Base-by-base conservation (phyloP, 1,140 invertebrate genomes). In the Rhyzopertha dominica region DNA sequence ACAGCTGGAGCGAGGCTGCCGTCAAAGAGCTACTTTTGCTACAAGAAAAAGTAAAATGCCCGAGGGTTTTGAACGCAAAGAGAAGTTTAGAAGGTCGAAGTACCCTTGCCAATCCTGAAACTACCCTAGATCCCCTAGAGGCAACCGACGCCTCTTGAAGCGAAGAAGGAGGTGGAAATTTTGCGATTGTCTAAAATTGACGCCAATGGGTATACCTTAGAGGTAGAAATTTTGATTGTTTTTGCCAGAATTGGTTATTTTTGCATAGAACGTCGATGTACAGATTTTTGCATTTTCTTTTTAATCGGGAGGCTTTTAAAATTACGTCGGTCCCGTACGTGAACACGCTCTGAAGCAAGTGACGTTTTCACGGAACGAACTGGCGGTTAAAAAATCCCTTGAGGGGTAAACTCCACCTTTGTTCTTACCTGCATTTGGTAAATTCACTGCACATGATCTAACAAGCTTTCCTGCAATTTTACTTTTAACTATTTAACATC, bases 1-100 rank as follows among this genome's bases (percentile, higher is more conserved):
- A 74, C 39, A 71, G 73, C 2, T 81, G 79, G 79, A 73, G 66
- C 28, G 69, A 69, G 10, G 58, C 68, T 74, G 14, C 73, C 76
- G 2, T 76, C 75, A 3, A 69, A 71, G 44, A 69, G 72, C 3
- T 75, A 76, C 44, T 70, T 37, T 52, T 70, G 1, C 53, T 76
- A 10, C 58, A 70, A 66, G 60, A 66, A 50, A 42, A 63, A 9
- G 58, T 66, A 50, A 59, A 72, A 49, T 80, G 77, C 58, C 77
- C 78, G 0, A 66, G 75, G 18, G 71, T 78, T 9, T 68, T 74
- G 38, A 79, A 74, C 43, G 68, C 68, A 4, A 78, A 79, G 58
- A 76, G 57, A 54, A 29, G 45, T 43, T 26, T 43, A 40, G 34
- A 38, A 42, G 13, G 49, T 36, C 36, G 47, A 55, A 43, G 34